A percentile compares a stretch with the other conserved stretches of the same genome.
phyloP scores from a whole-genome alignment of 1,140 invertebrate species.

The Apis cerana region DNA sequence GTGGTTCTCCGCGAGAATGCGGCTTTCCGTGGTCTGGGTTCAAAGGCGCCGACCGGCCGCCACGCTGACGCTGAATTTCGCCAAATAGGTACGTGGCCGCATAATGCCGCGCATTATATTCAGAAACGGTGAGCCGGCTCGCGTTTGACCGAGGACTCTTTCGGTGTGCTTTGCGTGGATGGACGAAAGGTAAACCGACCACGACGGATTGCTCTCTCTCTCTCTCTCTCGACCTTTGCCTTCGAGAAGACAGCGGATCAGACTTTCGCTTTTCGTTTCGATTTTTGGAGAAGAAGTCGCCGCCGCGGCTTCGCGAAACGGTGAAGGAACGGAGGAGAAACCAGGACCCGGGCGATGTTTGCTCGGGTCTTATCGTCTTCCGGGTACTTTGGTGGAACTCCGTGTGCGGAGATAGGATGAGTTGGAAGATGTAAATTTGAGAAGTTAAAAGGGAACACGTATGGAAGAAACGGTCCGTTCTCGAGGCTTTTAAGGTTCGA shows the following conservation, averaged over 20 bases:
- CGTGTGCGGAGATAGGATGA: neutral
- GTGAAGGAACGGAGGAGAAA: neutral
- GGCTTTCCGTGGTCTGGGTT: constrained; percentile 37
- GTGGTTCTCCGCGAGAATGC: constrained; percentile 12
- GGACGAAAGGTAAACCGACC: constrained; percentile 18
- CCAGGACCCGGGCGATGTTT: neutral
- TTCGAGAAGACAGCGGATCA: neutral
- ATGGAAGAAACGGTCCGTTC: neutral
- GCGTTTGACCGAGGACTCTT: constrained; percentile 34
- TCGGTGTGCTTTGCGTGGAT: constrained; percentile 28
- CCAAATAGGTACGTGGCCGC: constrained; percentile 49
- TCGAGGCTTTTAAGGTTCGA: neutral
- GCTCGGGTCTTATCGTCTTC: neutral
- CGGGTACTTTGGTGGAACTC: neutral
- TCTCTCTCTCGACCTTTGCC: constrained; percentile 45
- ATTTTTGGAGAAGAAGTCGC: neutral
- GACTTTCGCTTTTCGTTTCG: constrained; percentile 51
- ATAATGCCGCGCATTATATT: constrained; percentile 60
- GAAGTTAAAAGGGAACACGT: neutral
- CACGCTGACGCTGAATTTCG: constrained; percentile 56
- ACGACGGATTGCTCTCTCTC: neutral
- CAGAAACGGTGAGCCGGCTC: constrained; percentile 30
- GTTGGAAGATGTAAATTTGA: constrained; percentile 4
- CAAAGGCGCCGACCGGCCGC: constrained; percentile 61
- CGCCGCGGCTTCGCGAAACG: neutral